These are phyloP conservation scores for Ornithoptera priamus DNA, from an alignment of 2,888 invertebrate species.

Conservation along the genomic window DNA sequence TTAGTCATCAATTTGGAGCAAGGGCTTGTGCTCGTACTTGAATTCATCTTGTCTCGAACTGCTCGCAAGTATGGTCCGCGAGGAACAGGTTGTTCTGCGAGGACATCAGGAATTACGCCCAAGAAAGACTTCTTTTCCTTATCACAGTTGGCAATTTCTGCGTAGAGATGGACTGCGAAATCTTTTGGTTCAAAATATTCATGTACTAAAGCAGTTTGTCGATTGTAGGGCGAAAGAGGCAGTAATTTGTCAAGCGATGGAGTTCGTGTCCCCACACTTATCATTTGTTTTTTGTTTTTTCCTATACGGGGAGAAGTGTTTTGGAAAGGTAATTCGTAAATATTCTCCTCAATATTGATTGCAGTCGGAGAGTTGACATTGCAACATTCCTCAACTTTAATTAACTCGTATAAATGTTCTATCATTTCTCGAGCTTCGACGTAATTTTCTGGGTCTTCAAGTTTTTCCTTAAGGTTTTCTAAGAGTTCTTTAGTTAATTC, in stretches of 20 bases:
- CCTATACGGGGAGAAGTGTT: constrained; percentile 64
- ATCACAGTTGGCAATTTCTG: constrained; percentile 78
- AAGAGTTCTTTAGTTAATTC: constrained; percentile 87
- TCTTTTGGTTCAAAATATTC: constrained; percentile 79
- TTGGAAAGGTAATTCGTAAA: constrained; percentile 82
- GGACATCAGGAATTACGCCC: constrained; percentile 68
- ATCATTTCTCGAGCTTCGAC: constrained; percentile 88
- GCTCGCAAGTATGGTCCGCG: constrained; percentile 82
- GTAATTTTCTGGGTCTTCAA: constrained; percentile 86
- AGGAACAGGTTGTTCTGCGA: constrained; percentile 63
- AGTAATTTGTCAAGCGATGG: constrained; percentile 80
- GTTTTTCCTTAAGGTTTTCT: constrained; percentile 82
- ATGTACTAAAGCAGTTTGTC: constrained; percentile 65
- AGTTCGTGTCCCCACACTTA: constrained; percentile 79
- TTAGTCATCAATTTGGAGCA: constrained; percentile 44
- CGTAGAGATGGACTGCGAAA: constrained; percentile 81
- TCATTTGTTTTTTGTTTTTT: constrained; percentile 67
- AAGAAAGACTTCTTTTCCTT: constrained; percentile 56
- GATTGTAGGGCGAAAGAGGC: constrained; percentile 71
- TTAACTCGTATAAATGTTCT: constrained; percentile 86
- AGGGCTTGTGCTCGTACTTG: constrained; percentile 41
- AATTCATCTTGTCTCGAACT: constrained; percentile 78
- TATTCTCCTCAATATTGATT: constrained; percentile 71
- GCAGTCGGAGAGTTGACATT: constrained; percentile 64
- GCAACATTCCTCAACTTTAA: constrained; percentile 85